phyloP scores from a whole-genome alignment of 1,140 invertebrate species.

The Anagrus nilaparvatae region DNA sequence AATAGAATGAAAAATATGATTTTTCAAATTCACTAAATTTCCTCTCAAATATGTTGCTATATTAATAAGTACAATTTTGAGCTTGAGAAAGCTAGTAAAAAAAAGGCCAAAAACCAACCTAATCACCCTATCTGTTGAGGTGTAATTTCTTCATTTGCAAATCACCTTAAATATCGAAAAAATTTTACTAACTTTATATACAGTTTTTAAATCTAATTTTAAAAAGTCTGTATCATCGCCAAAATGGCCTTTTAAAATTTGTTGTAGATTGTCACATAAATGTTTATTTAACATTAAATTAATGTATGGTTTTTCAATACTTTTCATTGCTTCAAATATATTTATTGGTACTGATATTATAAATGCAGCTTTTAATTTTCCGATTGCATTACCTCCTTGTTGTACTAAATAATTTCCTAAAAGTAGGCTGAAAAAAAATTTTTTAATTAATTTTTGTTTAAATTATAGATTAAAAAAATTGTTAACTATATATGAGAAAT shows the following conservation, averaged over 20 bases:
- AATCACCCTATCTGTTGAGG: background rate
- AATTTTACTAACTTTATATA: slow-evolving; percentile 35
- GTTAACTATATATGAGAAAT: too few species aligned
- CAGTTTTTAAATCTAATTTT: slow-evolving; percentile 38
- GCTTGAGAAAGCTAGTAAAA: too few species aligned
- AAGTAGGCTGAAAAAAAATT: slow-evolving; percentile 43
- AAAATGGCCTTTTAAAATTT: slow-evolving; percentile 39
- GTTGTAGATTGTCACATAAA: slow-evolving; percentile 52
- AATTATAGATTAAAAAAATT: too few species aligned
- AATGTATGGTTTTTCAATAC: slow-evolving; percentile 62
- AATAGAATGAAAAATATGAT: too few species aligned
- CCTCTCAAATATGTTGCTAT: too few species aligned
- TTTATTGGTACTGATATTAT: slow-evolving; percentile 74
- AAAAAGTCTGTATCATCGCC: slow-evolving; percentile 18
- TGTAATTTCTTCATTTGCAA: too few species aligned
- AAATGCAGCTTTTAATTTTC: slow-evolving; percentile 55
- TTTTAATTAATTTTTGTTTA: too few species aligned
- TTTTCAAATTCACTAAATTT: too few species aligned
- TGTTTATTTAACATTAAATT: slow-evolving; percentile 65
- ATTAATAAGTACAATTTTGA: too few species aligned
- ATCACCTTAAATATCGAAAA: too few species aligned
- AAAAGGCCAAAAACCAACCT: too few species aligned
- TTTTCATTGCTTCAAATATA: slow-evolving; percentile 56
- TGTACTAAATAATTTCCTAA: slow-evolving; percentile 65
- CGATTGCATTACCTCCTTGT: slow-evolving; percentile 43